A percentile compares a stretch with the other conserved stretches of the same genome.
Conservation (phyloP, 2,113 vertebrate species). For the Syngnathus typhle region DNA sequence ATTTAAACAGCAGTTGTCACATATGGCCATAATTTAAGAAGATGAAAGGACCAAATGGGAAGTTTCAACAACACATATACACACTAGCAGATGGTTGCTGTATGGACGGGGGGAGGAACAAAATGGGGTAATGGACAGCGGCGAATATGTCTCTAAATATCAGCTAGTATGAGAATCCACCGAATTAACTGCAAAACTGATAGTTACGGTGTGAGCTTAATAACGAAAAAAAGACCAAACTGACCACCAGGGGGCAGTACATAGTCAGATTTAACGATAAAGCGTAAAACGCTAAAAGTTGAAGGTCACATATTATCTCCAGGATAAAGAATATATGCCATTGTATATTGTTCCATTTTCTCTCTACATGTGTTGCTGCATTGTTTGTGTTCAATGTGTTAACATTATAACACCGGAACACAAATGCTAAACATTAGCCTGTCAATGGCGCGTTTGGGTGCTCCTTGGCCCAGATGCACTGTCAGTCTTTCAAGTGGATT, state of each 20-base stretch:
- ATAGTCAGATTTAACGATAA: too few relatives aligned
- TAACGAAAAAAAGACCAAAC: too few relatives aligned
- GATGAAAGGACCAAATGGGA: background rate
- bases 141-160: background rate
- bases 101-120: background rate
- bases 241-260: too few relatives aligned
- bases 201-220: background rate
- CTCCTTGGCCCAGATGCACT: too few relatives aligned
- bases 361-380: background rate
- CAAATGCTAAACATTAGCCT: background rate
- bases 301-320: too few relatives aligned
- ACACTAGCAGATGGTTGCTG: background rate
- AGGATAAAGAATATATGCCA: slow-evolving; percentile 1
- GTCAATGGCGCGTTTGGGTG: too few relatives aligned
- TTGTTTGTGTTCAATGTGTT: background rate
- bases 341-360: background rate
- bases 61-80: background rate
- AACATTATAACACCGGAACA: background rate
- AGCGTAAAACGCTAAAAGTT: too few relatives aligned
- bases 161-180: background rate
- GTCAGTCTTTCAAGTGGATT: too few relatives aligned
- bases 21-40: background rate
- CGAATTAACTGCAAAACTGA: background rate
- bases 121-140: background rate
- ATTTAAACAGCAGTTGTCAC: background rate